phyloP scores from a whole-genome alignment of 2,888 invertebrate species.

The Cheilosia soror region DNA sequence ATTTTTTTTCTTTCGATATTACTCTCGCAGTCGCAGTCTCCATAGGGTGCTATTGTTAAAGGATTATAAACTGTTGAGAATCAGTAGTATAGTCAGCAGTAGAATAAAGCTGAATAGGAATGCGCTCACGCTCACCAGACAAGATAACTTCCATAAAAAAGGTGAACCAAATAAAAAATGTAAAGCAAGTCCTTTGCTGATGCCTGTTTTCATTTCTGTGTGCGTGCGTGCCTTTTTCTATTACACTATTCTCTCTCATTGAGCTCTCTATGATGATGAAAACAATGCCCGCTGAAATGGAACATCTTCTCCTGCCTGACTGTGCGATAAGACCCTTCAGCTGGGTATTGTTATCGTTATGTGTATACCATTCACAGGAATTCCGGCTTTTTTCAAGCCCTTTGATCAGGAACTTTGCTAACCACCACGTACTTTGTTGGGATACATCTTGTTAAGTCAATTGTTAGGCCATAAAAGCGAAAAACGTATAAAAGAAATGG shows the following conservation, averaged over 20 bases:
- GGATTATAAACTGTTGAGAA: constrained; percentile 56
- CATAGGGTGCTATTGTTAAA: constrained; percentile 33
- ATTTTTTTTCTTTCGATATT: background rate
- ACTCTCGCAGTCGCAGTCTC: background rate
- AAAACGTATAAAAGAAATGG: constrained; percentile 2
- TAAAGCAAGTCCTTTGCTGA: constrained; percentile 49
- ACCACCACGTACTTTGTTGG: constrained; percentile 58
- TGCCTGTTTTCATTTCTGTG: constrained; percentile 37
- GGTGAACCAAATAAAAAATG: constrained; percentile 61
- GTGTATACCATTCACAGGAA: constrained; percentile 53
- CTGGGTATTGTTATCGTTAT: constrained; percentile 62
- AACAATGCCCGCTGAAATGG: background rate
- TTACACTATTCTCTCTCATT: background rate
- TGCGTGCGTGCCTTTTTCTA: constrained; percentile 23
- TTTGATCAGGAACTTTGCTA: constrained; percentile 64
- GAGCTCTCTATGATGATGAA: background rate
- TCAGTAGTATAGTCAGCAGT: constrained; percentile 20
- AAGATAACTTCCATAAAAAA: constrained; percentile 6
- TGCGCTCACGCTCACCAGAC: constrained; percentile 13
- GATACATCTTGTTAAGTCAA: constrained; percentile 71
- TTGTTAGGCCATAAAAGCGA: constrained; percentile 58
- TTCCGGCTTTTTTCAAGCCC: constrained; percentile 44
- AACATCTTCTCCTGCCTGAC: constrained; percentile 16
- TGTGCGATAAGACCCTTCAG: constrained; percentile 60
- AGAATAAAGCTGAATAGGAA: constrained; percentile 12